Conservation (phyloP, 2,797 vertebrate species). For the Thalassophryne amazonica region DNA sequence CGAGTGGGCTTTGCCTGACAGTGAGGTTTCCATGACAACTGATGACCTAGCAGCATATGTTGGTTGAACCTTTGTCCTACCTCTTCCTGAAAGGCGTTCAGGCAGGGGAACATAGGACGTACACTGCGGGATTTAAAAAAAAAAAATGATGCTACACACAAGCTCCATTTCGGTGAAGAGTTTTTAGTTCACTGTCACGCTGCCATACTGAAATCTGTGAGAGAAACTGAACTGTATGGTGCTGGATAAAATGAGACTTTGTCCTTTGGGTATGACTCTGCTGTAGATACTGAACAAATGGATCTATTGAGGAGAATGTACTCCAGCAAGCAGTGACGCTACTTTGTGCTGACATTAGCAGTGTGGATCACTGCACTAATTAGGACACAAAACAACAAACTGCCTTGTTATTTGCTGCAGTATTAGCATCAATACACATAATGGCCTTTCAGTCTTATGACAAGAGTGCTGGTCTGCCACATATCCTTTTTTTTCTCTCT, state of each 20-base stretch:
- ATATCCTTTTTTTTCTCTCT: too few relatives aligned
- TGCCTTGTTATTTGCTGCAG: slow-evolving; percentile 3
- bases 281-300: background rate
- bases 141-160: background rate
- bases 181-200: too few relatives aligned
- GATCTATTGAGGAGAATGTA: background rate
- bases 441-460: background rate
- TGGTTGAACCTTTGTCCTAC: slow-evolving; percentile 45
- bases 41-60: slow-evolving; percentile 61
- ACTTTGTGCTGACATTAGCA: background rate
- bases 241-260: background rate
- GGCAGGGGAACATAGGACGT: slow-evolving; percentile 13
- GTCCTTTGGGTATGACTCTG: background rate
- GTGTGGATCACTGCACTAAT: background rate
- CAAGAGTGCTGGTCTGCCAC: too few relatives aligned
- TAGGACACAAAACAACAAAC: slow-evolving; percentile 13
- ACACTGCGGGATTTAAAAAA: slow-evolving; percentile 5
- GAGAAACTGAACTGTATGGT: background rate
- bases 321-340: background rate
- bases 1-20: slow-evolving; percentile 7
- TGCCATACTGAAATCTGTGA: too few relatives aligned
- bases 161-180: too few relatives aligned
- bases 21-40: slow-evolving; percentile 30
- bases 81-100: slow-evolving; percentile 56
- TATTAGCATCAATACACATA: slow-evolving; percentile 24